Base-by-base conservation (phyloP, 2,113 vertebrate genomes). In the Camarhynchus parvulus region DNA sequence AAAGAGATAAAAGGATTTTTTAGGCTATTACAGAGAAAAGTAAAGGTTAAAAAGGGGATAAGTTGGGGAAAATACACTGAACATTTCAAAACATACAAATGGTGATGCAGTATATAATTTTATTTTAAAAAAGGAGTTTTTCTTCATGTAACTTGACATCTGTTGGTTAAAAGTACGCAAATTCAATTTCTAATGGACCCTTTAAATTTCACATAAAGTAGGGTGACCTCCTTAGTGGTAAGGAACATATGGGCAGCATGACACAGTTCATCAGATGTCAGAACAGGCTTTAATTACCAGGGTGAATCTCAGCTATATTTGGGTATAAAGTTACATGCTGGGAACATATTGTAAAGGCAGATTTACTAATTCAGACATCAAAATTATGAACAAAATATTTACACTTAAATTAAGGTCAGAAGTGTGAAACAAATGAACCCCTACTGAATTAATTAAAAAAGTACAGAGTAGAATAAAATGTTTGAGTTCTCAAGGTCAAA, bases 321-420 rank as follows among this genome's bases (percentile, higher is more conserved):
- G 67, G 10, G 6, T 83, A 55, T 56, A 52, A 85, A 79, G 33
- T 73, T 73, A 39, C 50, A 70, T 33, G 7, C 41, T 67, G 31
- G 35, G 72, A 87, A 70, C 73, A 49, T 84, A 53, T 15, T 69
- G 30, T 61, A 70, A 37, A 73, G 25, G 27, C 35, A 95, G 39
- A 86, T 56, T 50, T 83, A 78, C 10, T 70, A 69, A 80, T n/a
- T 91, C 19, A 52, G 35, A 61, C 30, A 72, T 78, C 52, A 90
- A 85, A 94, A 77, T 67, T 52, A 88, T 53, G 35, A 86, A 52
- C 24, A 78, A 92, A 75, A 81, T 90, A 90, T 92, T 93, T 86
- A 58, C 49, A 62, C 50, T 69, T 82, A 92, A 91, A 87, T 80
- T 66, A 85, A 80, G 35, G 15, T 70, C 47, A 92, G 76, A 88